phyloP scores from a whole-genome alignment of 2,888 invertebrate species.

The Argyresthia albistria region DNA sequence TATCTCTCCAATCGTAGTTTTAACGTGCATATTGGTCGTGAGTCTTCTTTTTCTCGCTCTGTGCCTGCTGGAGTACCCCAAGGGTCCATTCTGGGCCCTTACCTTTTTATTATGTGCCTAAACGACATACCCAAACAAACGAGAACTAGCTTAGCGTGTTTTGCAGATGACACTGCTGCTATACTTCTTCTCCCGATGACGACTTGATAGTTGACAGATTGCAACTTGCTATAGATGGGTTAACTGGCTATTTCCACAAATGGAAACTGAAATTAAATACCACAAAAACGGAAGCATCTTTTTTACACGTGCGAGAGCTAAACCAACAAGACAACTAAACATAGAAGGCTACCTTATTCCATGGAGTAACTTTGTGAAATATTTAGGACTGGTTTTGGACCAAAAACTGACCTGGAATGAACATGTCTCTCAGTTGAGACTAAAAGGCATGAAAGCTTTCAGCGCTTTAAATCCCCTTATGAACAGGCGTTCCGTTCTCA shows the following conservation, averaged over 20 bases:
- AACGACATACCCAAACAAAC: slow-evolving; percentile 5
- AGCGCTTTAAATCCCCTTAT: slow-evolving; percentile 1
- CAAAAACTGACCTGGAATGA: slow-evolving; percentile 4
- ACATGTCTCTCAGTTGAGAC: background rate
- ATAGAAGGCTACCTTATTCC: background rate
- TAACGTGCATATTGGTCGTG: background rate
- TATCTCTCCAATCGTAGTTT: slow-evolving; percentile 2
- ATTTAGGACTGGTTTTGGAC: slow-evolving; percentile 4
- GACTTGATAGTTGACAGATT: slow-evolving; percentile 5
- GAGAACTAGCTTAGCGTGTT: slow-evolving; percentile 5
- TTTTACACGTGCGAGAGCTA: background rate
- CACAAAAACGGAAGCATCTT: slow-evolving; percentile 6
- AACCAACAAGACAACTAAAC: background rate
- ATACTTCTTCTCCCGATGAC: slow-evolving; percentile 4
- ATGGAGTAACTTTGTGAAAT: slow-evolving; percentile 3
- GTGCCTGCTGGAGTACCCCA: background rate
- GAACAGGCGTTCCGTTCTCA: background rate
- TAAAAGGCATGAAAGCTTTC: background rate
- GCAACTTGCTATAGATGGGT: slow-evolving; percentile 3
- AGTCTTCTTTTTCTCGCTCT: background rate
- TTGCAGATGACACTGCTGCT: slow-evolving; percentile 10
- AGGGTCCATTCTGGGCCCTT: slow-evolving; percentile 9
- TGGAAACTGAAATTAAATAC: slow-evolving; percentile 10
- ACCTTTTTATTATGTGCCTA: slow-evolving; percentile 5
- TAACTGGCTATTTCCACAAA: slow-evolving; percentile 2